These are phyloP conservation scores for Ctenopoma multispine DNA, from an alignment of 2,797 vertebrate species.

Conservation along the genomic window DNA sequence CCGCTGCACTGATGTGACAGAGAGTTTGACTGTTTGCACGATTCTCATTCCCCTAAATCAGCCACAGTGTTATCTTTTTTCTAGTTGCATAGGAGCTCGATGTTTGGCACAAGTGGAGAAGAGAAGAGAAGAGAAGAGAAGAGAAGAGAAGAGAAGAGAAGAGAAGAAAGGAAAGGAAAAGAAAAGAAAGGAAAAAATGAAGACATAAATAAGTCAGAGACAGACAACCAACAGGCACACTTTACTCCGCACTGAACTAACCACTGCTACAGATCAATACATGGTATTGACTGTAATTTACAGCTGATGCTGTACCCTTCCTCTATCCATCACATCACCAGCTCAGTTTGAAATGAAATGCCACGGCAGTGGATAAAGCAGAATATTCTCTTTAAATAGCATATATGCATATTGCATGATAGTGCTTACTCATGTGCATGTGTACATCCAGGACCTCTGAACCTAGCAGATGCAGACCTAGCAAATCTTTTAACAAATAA, in stretches of 20 bases:
- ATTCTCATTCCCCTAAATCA: constrained; percentile 20
- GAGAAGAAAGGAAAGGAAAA: neutral
- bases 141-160: constrained; percentile 1
- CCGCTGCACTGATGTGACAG: constrained; percentile 47
- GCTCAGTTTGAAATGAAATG: constrained; percentile 16
- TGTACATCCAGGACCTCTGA: neutral
- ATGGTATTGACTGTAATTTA: constrained; percentile 53
- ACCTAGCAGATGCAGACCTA: neutral
- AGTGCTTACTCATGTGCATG: constrained; percentile 1
- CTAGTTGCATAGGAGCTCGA: neutral
- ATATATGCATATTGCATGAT: constrained; percentile 44
- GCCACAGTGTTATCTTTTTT: constrained; percentile 16
- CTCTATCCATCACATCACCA: constrained; percentile 21
- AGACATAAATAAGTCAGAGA: constrained; percentile 28
- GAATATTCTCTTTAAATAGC: constrained; percentile 27
- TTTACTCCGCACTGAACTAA: constrained; percentile 27
- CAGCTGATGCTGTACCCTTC: constrained; percentile 32
- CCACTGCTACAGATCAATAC: constrained; percentile 62
- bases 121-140: neutral
- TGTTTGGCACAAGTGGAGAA: neutral
- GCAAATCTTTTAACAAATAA: constrained; percentile 5
- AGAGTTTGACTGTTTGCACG: constrained; percentile 45
- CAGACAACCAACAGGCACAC: constrained; percentile 20
- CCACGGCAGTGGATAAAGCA: constrained; percentile 2
- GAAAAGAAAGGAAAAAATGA: neutral